Evolutionary conservation across 2,888 invertebrate species (phyloP), one percentile per base, ranked within the genome.

Genomic region (Aelia acuminata): DNA sequence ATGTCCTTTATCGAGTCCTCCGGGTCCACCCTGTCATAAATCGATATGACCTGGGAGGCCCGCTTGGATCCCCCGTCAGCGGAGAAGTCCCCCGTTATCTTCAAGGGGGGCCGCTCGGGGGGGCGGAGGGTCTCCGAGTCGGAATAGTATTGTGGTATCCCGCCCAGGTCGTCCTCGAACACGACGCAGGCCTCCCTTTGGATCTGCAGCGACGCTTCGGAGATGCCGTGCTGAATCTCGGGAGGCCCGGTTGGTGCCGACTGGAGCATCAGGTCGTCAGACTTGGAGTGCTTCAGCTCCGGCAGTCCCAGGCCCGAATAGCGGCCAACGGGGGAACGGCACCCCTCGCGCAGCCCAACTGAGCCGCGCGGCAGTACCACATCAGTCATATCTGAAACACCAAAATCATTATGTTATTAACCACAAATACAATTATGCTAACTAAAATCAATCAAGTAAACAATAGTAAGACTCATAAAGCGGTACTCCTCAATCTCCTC

Each of bases 1-100:
- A 94, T 94, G 91, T 94, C 94, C 88, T 94, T 92, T 90, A 94
- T 94, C 90, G 94, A 94, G 91, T 94, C 94, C 91, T 94, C 94
- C n/a, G 94, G 94, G 91, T 94, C 94, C 87, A 94, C 93, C 90
- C 93, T 92, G 91, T 94, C 94, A 91, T 93, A 93, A 15, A 93
- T 92, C 49, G 92, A 92, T 47, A 92, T 91, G 89, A 92, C 91
- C 90, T 92, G 92, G 88, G 92, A 91, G 48, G 92, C 92, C 53
- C 92, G 92, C 86, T 92, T 92, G 90, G 92, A 90, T 89, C 92
- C 92, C 48, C 91, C 90, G 84, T 90, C 90, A 47, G 91, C 91
- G 13, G 91, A 91, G 89, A 91, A 91, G 89, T 91, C 91, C 31
- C 91, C 91, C 22, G 91, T 91, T 43, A 91, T 90, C 88, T 91